Evolutionary conservation across 2,888 invertebrate genomes (phyloP), one percentile per base, ranked within the genome.

Genomic region (Strigamia crassipes): DNA sequence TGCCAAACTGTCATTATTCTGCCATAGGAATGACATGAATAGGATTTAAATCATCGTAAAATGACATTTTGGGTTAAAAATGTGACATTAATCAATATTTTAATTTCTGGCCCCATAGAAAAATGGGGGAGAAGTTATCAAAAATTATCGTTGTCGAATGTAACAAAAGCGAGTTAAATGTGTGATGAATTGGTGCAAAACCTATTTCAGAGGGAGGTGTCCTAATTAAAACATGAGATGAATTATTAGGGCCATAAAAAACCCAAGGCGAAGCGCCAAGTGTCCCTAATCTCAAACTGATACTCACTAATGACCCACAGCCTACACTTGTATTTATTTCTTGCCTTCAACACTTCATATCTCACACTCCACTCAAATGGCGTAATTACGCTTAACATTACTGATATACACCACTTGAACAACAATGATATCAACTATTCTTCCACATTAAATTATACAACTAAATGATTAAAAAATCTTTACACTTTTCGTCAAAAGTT

Each of bases 171-270:
- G 10, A 31, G 27, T 66, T 66, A 66, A 66, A 66, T 66, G 27
- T 27, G 12, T 66, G 66, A 66, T 66, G 51, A 51, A 51, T 66
- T 66, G 66, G 51, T n/a, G 51, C 51, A 51, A 51, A 51, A 51
- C 51, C 51, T 18, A 51, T 51, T 51, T 51, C n/a, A 51, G 51
- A 18, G 51, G 51, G 51, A 51, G 51, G 51, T 51, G 51, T 66
- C 66, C 66, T 66, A 66, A 66, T 66, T 66, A 66, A 66, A 66
- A 66, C 66, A 66, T 66, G 66, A 66, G 66, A 66, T 66, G 66
- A 66, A 66, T 66, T 66, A 66, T 66, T 66, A 66, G 9, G 66
- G 66, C 66, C 66, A 66, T 66, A 66, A 66, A 66, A 66, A 66
- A 51, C 51, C 51, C 51, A 51, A 51, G 51, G 51, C 51, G 51